Evolutionary conservation across 2,113 vertebrate species (phyloP), one percentile per base, ranked within the genome.

Genomic region (Mugil cephalus): DNA sequence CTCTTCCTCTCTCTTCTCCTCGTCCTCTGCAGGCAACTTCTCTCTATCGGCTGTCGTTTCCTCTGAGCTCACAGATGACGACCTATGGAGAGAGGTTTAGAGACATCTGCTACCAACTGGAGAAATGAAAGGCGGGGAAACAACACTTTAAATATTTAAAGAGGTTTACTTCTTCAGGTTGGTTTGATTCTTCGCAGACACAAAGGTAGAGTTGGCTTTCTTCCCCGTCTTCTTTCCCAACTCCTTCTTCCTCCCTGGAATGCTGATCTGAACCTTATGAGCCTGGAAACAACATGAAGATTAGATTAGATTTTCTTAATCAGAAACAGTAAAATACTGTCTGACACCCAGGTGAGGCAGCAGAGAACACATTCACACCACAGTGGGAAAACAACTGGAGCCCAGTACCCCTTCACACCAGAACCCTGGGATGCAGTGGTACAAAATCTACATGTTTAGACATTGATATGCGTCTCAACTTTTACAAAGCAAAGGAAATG

Each of bases 221-320:
- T 79, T 91, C 7, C 0, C 38, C 13, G 45, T 45, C 64, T 87
- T 90, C 83, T 93, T 93, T 1, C 6, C 10, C 0, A 36, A 0
- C 0, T 70, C 86, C 53, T 90, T 93, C 80, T 91, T 93, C 72
- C 78, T 90, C 17, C 90, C 86, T 1, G 91, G 93, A 15, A 93
- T 59, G 73, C 87, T 90, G 74, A 94, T 76, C 53, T 85, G 82
- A 15, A 93, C 78, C 52, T 93, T 93, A 45, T 89, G 89, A 61
- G 91, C 92, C 92, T 94, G 76, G 0, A 19, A 69, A 42, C 7
- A 62, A 3, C 17, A 46, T 1, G 7, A 17, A 7, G 40, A 35
- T 39, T 19, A 30, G 24, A 30, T 18, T 70, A 30, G 30, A 65
- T 42, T 13, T 14, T 30, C 43, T 60, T 45, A 34, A 35, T 46